Base-by-base conservation (phyloP, 2,888 invertebrate genomes). In the Lasiommata megera region DNA sequence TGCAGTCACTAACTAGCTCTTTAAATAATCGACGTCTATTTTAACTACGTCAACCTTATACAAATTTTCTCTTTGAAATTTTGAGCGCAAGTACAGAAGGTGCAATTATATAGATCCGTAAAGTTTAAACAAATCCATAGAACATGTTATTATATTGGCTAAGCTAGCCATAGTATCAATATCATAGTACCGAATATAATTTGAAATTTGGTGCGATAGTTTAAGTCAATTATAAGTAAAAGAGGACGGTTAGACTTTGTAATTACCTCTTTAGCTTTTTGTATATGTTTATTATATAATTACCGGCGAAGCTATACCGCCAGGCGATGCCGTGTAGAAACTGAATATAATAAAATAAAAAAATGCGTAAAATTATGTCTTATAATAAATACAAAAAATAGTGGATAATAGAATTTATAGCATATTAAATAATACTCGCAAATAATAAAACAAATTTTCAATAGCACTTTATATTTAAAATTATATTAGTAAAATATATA, bases 131-230 rank as follows among this genome's bases (percentile, higher is more conserved):
- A 23, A 23, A 23, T 23, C 23, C 5, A 23, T 5, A 23, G 2
- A n/a, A 23, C 5, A 3, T 23, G 23, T 5, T 23, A 23, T 23
- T 3, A 14, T 14, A 12, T 12, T 43, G 28, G 16, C 7, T 1
- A 16, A 8, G 40, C 28, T 28, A 12, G 28, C 12, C 43, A 28
- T 43, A 12, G n/a, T 28, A 23, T 6, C 12, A 11, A 28, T 28
- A 28, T 23, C n/a, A n/a, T 44, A 28, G 14, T 28, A 44, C 28
- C 14, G 28, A 29, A 44, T 44, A 28, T 44, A 44, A 44, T 44
- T 44, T 44, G n/a, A 44, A 44, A 29, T 44, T n/a, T 14, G 28
- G 44, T 44, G 44, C 28, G 28, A 44, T 44, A 44, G 23, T 44
- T 44, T 28, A 44, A 28, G 28, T 44, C 28, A 43, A 44, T 44